Base-by-base conservation (phyloP, 2,888 invertebrate genomes). In the Augiades crinisus region DNA sequence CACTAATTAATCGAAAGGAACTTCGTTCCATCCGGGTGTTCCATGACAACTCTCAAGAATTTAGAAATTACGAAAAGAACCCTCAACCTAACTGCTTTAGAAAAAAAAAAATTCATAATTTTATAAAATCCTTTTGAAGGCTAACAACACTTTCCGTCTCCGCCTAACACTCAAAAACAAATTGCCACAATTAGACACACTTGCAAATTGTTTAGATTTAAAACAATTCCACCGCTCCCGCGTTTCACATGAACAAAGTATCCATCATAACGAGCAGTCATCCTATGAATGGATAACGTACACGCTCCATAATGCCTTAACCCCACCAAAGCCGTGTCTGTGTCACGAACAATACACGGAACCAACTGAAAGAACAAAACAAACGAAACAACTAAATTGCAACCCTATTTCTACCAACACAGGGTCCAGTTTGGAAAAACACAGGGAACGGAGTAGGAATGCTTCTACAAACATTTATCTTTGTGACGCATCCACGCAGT, bases 401-500 rank as follows among this genome's bases (percentile, higher is more conserved):
- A 22, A 30, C 50, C 30, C 16, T 51, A 44, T 36, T 8, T 2
- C 10, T 19, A 1, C 3, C 0, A 3, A 2, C 0, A 5, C 16
- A 51, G 37, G 22, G 44, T 30, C 14, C 8, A 27, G 2, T 21
- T 31, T 37, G n/a, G n/a, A 2, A 12, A 13, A 19, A 5, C 3
- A 7, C 5, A 24, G 30, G 10, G 17, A 13, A 36, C 13, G 2
- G 10, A 37, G 27, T 16, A 24, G 27, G 16, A 43, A 27, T 27
- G 34, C 44, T 51, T 44, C 44, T 38, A 44, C 44, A 46, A 52
- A 53, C 57, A 57, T 57, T 52, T 54, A 54, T 57, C 57, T 57
- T 57, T 53, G 41, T 52, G 54, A 50, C 53, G 54, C 52, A 54
- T 57, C 50, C 57, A 46, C 49, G 41, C 49, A 57, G 57, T 57